Base-by-base conservation (phyloP, 2,888 invertebrate species). In the Scrobipalpa costella region DNA sequence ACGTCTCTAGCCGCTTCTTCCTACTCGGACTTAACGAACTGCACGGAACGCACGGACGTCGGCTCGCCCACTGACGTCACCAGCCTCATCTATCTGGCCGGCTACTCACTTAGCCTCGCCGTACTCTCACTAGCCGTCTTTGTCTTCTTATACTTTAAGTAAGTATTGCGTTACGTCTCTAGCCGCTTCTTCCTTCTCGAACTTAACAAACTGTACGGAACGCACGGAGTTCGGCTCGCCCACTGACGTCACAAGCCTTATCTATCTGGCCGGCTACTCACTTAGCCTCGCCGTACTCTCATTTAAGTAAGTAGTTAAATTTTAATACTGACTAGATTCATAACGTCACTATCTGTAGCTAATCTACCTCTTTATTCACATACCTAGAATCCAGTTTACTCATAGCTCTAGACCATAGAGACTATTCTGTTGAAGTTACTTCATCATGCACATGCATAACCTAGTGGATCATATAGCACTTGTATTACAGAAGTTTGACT, bases 81-180 rank as follows among this genome's bases (percentile, higher is more conserved):
- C 66, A 94, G 95, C 64, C 94, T 95, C 73, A 94, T 97, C 71
- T 98, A 97, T 90, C 95, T 96, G 79, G 93, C 94, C 69, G 98
- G 98, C 38, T 98, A 98, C 89, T 94, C 95, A 64, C 90, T 97
- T 71, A 97, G 97, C 71, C 92, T 98, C 62, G 93, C 96, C 60
- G 96, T 96, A 11, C 93, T 98, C 63, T 93, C 95, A 57, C 90
- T 97, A 64, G 98, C 98, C 33, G 94, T 98, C 72, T 94, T 94
- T 83, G 97, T 98, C 72, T 98, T 98, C 88, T 89, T 96, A 67
- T 96, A 96, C 84, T 98, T 96, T 93, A 97, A 97, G 98, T 98
- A 89, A 95, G 96, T 93, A 67, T 50, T 13, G 11, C 11, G 19
- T 57, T 19, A 38, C n/a, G n/a, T n/a, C n/a, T n/a, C n/a, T n/a